Conservation (phyloP, 2,113 vertebrate species). For the Paradoxurus hermaphroditus region DNA sequence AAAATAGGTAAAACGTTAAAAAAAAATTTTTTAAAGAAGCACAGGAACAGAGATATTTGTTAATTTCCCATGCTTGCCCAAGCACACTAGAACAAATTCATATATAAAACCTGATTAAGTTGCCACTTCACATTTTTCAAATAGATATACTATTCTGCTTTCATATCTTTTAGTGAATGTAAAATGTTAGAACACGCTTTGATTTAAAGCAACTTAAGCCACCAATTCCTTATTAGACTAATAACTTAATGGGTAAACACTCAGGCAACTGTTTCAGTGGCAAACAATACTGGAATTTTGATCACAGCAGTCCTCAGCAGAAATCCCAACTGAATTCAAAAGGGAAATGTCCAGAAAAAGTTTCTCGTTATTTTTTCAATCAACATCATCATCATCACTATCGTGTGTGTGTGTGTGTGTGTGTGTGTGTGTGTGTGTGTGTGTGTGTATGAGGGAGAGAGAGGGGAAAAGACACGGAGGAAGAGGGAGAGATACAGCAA, state of each 20-base stretch:
- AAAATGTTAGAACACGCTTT: constrained; percentile 30
- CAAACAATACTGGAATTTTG: background rate
- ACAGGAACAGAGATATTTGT: constrained; percentile 25
- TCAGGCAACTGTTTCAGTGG: constrained; percentile 22
- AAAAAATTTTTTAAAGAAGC: background rate
- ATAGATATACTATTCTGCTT: background rate
- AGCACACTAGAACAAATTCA: background rate
- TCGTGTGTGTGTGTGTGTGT: background rate
- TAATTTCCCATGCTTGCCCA: constrained; percentile 19
- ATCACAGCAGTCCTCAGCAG: background rate
- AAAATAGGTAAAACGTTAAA: too few relatives aligned
- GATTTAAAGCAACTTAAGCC: background rate
- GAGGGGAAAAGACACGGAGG: background rate
- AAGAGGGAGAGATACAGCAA: background rate
- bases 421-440: background rate
- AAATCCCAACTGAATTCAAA: constrained; percentile 37
- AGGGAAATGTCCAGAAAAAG: background rate
- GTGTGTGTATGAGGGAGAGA: too few relatives aligned
- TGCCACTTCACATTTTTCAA: background rate
- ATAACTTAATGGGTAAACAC: constrained; percentile 28
- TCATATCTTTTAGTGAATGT: background rate
- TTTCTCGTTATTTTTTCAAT: background rate
- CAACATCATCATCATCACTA: background rate
- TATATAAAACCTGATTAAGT: constrained; percentile 28
- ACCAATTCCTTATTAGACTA: constrained; percentile 18